Base-by-base conservation (phyloP, 2,888 invertebrate genomes). In the Amblyjoppa proteus region DNA sequence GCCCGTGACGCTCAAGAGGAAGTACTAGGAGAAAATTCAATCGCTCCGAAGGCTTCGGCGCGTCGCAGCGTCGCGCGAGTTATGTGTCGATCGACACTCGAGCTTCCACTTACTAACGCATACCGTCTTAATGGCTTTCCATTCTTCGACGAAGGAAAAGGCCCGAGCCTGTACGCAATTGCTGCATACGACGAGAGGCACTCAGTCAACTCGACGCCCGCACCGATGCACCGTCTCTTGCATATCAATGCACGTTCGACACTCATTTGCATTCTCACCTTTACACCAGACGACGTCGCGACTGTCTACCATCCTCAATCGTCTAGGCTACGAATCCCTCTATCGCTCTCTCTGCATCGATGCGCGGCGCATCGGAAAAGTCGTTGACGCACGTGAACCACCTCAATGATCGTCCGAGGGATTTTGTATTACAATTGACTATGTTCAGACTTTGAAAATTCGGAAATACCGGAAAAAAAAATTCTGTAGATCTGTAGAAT, bases 211-310 rank as follows among this genome's bases (percentile, higher is more conserved):
- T 88, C 89, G 88, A 90, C 90, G 87, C 87, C 74, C 76, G 81
- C 88, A 88, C 91, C 89, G 88, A 90, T 89, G 90, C 88, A 87
- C 89, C 74, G 28, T 89, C 89, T 89, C 87, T 90, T 91, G 92
- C 90, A 92, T 92, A 91, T 92, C 90, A 92, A 92, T 91, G 90
- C 88, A 88, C 87, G 75, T 77, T 85, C 76, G 78, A 78, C 53
- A 68, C 74, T 88, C 89, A 92, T 92, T 92, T 91, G 88, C 92
- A 91, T 91, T 91, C 88, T 87, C 90, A 89, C 89, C 89, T 90
- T 88, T 86, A 80, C 86, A 81, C 83, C 69, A 80, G 83, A 83
- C 85, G 69, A 80, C 76, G 80, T 81, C 77, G 83, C 85, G 83
- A 83, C 83, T 80, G 80, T 76, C 78, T 76, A 73, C 83, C 69